These are phyloP conservation scores for Odocoileus hemionus DNA, from an alignment of 2,113 vertebrate species.

Conservation along the genomic window DNA sequence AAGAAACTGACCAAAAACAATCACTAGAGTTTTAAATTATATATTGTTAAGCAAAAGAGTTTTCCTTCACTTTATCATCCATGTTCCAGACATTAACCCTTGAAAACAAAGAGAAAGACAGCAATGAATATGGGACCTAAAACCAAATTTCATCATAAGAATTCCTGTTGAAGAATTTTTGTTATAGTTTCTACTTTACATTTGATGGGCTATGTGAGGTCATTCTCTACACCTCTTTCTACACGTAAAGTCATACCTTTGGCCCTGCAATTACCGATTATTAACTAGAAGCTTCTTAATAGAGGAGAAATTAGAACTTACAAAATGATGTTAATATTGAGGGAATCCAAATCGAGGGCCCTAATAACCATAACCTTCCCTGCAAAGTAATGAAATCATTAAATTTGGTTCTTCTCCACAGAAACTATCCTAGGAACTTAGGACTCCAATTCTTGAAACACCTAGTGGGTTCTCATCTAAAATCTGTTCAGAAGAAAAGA, in stretches of 20 bases:
- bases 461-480: not conserved
- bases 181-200: not conserved
- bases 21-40: conserved; percentile 74
- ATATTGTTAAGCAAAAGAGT: conserved; percentile 74
- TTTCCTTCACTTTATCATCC: conserved; percentile 63
- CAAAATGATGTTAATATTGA: not conserved
- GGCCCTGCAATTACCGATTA: not conserved
- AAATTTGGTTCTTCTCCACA: not conserved
- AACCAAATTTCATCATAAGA: not conserved
- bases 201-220: not conserved
- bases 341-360: not conserved
- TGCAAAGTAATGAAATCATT: not conserved
- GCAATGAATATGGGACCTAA: not conserved
- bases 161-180: not conserved
- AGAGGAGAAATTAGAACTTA: not conserved
- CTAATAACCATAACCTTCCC: not conserved
- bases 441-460: not conserved
- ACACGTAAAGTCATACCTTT: not conserved
- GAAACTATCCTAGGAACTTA: not conserved
- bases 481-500: not conserved
- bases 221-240: not conserved
- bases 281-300: not conserved
- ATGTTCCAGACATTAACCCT: conserved; percentile 62
- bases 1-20: conserved; percentile 86
- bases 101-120: conserved; percentile 32